Evolutionary conservation across 2,888 invertebrate species (phyloP), one percentile per base, ranked within the genome.

Genomic region (Conistra vaccinii): DNA sequence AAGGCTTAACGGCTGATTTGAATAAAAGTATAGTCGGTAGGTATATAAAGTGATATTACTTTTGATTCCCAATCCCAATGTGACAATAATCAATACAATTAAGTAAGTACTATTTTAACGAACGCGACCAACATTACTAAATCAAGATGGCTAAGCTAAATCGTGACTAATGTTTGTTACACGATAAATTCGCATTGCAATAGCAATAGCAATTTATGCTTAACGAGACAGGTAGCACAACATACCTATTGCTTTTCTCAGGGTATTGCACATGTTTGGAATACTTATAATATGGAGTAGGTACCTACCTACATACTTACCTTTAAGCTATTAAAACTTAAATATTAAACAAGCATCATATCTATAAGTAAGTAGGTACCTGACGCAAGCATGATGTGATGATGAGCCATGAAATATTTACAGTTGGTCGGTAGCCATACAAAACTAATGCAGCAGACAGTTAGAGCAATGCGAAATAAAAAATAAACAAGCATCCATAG

Each of bases 101-200:
- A n/a, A n/a, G n/a, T n/a, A n/a, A n/a, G n/a, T n/a, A 17, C 45
- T 62, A 45, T 35, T 62, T 17, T 23, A 61, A 53, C 23, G 12
- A 42, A 32, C 12, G 17, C 10, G 32, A 62, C 32, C 48, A 73
- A 39, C 70, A 69, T 66, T 45, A 48, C 63, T 58, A 70, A 74
- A 80, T 79, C 79, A 57, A 57, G 53, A 74, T 67, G 32, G 23
- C 32, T 80, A 39, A 62, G 69, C 69, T 67, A 58, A 80, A 74
- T 67, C 69, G 69, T 80, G 69, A 80, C 69, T 73, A 42, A 79
- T 51, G 45, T 62, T 58, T 26, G 57, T 53, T 32, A 45, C 42
- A 63, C 58, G 45, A 66, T 69, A 78, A 48, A 79, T 79, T 66
- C 20, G 42, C 55, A 65, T 67, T 74, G n/a, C 23, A 58, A 62